phyloP scores from a whole-genome alignment of 2,888 invertebrate species.

The Elmis aenea region DNA sequence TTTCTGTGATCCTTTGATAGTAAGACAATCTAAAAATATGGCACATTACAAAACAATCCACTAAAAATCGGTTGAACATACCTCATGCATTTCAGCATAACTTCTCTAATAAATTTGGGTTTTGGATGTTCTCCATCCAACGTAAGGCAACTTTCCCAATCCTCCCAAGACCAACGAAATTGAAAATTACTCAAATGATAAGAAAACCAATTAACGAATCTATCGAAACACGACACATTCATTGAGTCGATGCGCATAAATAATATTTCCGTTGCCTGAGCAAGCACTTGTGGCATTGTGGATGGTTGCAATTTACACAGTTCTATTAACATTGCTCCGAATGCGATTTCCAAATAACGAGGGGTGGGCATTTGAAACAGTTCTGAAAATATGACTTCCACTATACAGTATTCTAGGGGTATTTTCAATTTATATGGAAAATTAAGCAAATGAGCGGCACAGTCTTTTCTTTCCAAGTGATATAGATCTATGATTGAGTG shows the following conservation, averaged over 20 bases:
- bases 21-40: constrained; percentile 72
- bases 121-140: constrained; percentile 86
- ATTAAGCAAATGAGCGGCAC: constrained; percentile 85
- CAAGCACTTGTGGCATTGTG: constrained; percentile 94
- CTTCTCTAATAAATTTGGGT: constrained; percentile 91
- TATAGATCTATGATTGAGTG: constrained; percentile 88
- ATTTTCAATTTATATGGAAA: constrained; percentile 92
- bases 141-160: constrained; percentile 84
- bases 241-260: constrained; percentile 94
- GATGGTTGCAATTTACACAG: constrained; percentile 94
- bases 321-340: constrained; percentile 93
- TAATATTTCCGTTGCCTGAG: constrained; percentile 95
- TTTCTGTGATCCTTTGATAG: constrained; percentile 87
- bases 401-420: constrained; percentile 95
- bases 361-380: constrained; percentile 89
- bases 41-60: neutral
- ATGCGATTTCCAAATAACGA: constrained; percentile 84
- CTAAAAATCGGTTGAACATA: constrained; percentile 38
- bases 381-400: constrained; percentile 94
- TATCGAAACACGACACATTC: constrained; percentile 95
- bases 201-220: constrained; percentile 95
- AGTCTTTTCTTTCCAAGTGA: constrained; percentile 87
- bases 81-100: constrained; percentile 86
- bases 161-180: constrained; percentile 98
- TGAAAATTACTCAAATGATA: constrained; percentile 99